Conservation (phyloP, 2,797 vertebrate species). For the Podarcis lilfordi region DNA sequence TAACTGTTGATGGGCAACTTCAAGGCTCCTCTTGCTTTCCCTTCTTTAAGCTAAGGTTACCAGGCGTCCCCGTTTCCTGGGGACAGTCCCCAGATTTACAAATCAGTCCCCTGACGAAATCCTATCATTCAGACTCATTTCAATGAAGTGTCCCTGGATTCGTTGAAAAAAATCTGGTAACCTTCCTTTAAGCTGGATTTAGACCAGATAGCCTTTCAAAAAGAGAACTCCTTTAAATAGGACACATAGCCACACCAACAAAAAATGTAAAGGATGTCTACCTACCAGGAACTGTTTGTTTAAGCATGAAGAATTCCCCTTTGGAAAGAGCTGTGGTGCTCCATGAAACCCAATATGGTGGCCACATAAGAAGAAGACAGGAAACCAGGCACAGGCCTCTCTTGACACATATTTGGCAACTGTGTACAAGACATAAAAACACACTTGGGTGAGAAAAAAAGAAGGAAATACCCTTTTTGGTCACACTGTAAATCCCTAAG, state of each 20-base stretch:
- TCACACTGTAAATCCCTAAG: not conserved
- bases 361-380: not conserved
- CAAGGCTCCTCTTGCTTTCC: no score
- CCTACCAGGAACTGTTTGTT: not conserved
- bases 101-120: no score
- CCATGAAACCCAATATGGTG: not conserved
- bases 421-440: not conserved
- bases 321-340: not conserved
- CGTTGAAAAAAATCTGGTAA: no score
- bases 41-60: no score
- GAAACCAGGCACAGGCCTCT: not conserved
- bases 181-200: no score
- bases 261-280: not conserved
- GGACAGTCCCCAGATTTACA: no score
- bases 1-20: no score
- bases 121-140: no score
- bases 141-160: no score
- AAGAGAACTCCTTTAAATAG: no score
- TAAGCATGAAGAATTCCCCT: not conserved
- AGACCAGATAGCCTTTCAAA: no score
- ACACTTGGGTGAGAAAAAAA: not conserved
- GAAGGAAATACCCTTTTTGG: not conserved
- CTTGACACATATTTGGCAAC: not conserved
- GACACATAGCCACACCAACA: not conserved
- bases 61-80: no score